These are phyloP conservation scores for Leucosticte australis DNA, from an alignment of 2,113 vertebrate genomes.

Conservation along the genomic window DNA sequence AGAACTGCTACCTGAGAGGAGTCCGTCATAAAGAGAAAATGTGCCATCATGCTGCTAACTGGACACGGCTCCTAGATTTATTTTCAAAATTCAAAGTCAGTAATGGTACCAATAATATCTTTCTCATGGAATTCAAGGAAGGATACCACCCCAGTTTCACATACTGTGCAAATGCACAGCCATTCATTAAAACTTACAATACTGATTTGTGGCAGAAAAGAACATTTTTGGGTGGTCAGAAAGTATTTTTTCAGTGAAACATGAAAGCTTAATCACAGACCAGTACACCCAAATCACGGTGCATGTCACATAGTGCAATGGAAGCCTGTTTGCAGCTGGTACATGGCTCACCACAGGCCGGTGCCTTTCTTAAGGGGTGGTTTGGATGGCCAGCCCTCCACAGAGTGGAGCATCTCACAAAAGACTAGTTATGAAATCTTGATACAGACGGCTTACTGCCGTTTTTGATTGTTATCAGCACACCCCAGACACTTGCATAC, in stretches of 20 bases:
- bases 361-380: not conserved
- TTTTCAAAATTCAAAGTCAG: not conserved
- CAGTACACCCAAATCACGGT: not conserved
- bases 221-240: not conserved
- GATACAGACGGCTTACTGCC: not conserved
- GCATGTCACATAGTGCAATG: accelerated
- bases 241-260: not conserved
- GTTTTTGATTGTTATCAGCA: not conserved
- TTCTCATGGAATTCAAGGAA: not conserved
- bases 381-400: not conserved
- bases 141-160: not conserved
- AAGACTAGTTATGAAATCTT: not conserved
- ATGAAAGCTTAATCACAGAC: not conserved
- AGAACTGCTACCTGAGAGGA: not conserved
- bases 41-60: not conserved
- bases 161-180: not conserved
- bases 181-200: not conserved
- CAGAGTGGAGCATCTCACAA: not conserved
- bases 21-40: not conserved
- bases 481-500: not conserved
- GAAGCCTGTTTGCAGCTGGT: not conserved
- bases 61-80: not conserved
- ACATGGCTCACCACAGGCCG: not conserved
- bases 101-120: not conserved
- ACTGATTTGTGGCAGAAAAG: not conserved